phyloP scores from a whole-genome alignment of 2,888 invertebrate species.

The Luperina testacea region DNA sequence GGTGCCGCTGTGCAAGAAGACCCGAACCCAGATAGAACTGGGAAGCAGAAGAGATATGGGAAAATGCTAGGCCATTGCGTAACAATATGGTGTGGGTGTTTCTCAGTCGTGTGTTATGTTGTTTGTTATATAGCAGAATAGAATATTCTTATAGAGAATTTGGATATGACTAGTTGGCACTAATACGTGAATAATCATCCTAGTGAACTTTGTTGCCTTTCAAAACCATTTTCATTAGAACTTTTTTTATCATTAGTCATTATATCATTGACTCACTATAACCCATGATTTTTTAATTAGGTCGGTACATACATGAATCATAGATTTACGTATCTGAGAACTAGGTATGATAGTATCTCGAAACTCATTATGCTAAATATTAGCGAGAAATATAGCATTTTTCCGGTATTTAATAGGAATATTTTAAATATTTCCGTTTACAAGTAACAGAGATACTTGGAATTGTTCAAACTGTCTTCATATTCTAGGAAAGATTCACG shows the following conservation, averaged over 20 bases:
- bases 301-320: slow-evolving; percentile 43
- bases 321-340: slow-evolving; percentile 43
- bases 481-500: slow-evolving; percentile 20
- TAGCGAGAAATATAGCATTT: slow-evolving; percentile 32
- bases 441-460: neutral
- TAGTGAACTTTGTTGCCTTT: neutral
- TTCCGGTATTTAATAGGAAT: slow-evolving; percentile 41
- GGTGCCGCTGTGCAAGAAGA: neutral
- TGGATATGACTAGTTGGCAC: neutral
- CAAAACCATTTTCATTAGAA: slow-evolving; percentile 13
- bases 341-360: slow-evolving; percentile 17
- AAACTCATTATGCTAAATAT: slow-evolving; percentile 55
- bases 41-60: neutral
- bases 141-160: neutral
- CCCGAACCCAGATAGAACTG: neutral
- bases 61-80: neutral
- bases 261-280: slow-evolving; percentile 34
- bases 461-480: slow-evolving; percentile 2
- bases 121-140: neutral
- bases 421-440: slow-evolving; percentile 16
- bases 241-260: slow-evolving; percentile 24
- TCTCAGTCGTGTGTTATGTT: neutral
- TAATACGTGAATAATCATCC: neutral
- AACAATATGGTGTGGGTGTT: neutral
- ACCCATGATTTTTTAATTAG: slow-evolving; percentile 1